Base-by-base conservation (phyloP, 2,113 vertebrate species). In the Plecturocebus donacophilus region DNA sequence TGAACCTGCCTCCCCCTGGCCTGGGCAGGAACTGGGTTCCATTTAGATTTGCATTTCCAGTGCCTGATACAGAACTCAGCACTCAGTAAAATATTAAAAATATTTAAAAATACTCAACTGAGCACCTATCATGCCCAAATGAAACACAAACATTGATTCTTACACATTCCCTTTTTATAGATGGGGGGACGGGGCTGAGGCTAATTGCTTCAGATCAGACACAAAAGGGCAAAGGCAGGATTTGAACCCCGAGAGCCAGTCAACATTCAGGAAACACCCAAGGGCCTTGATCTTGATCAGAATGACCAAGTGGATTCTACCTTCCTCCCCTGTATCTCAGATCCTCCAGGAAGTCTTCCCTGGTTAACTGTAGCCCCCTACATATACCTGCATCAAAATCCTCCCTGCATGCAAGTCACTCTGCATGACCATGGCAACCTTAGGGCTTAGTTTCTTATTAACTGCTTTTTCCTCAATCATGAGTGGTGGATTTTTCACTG, bases 21-120 rank as follows among this genome's bases (percentile, higher is more conserved):
- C 71, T 85, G 71, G 88, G 90, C 52, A 87, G 54, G 30, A 23
- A 40, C 42, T 58, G 52, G n/a, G 17, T 23, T 32, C 86, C 83
- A 79, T 47, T 90, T 76, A 40, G 47, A 89, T 94, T 68, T 21
- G 17, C 30, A 92, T 79, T 70, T 58, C 17, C 21, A 64, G 71
- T 89, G 45, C 47, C 73, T 56, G 35, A 32, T 54, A 83, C 35
- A 75, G 81, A 25, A 81, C 32, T 64, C 16, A 73, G 20, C 16
- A 66, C 30, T 45, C 38, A 91, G 79, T 52, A 95, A 93, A 91
- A 76, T 88, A 66, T 35, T 75, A 54, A 71, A 88, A 88, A 82
- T 64, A 80, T 20, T 86, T 97, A 0, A 73, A 85, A 76, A 47
- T 47, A 61, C 47, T 85, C 68, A 61, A 64, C 38, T 73, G 19